Evolutionary conservation across 2,888 invertebrate species (phyloP).

Genomic region (Pristionchus exspectatus): DNA sequence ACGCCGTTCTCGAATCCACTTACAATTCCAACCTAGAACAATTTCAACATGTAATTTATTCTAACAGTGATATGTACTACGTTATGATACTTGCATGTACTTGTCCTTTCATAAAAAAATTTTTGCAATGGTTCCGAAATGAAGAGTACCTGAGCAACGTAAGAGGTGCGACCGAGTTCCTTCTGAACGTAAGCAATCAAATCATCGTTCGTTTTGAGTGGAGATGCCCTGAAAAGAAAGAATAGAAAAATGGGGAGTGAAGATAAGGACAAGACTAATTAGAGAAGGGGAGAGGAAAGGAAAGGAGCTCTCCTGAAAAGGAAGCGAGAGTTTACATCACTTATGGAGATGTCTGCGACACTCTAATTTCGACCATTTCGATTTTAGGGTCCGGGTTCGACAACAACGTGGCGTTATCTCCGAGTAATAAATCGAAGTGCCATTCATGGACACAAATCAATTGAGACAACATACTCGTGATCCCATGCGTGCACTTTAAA

Average conservation of each 20-base stretch:
- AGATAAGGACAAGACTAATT: conserved; percentile 28
- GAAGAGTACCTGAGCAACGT: background rate
- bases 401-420: too few relatives aligned
- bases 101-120: too few relatives aligned
- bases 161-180: background rate
- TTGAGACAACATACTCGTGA: background rate
- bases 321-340: background rate
- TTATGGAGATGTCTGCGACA: background rate
- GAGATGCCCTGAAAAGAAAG: background rate
- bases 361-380: background rate
- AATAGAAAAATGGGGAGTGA: background rate
- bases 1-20: background rate
- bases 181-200: background rate
- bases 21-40: background rate
- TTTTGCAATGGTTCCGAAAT: background rate
- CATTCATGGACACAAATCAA: background rate
- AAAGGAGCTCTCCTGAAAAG: background rate
- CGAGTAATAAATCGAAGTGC: background rate
- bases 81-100: too few relatives aligned
- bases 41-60: too few relatives aligned
- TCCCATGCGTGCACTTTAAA: conserved; percentile 13
- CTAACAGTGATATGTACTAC: too few relatives aligned
- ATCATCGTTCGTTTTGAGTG: conserved; percentile 1
- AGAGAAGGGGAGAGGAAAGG: conserved; percentile 2
- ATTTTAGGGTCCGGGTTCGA: background rate